A percentile compares a stretch with the other conserved stretches of the same genome.
These are phyloP conservation scores for Lepidochrysops patricia DNA, from an alignment of 2,888 invertebrate genomes.

Conservation along the genomic window DNA sequence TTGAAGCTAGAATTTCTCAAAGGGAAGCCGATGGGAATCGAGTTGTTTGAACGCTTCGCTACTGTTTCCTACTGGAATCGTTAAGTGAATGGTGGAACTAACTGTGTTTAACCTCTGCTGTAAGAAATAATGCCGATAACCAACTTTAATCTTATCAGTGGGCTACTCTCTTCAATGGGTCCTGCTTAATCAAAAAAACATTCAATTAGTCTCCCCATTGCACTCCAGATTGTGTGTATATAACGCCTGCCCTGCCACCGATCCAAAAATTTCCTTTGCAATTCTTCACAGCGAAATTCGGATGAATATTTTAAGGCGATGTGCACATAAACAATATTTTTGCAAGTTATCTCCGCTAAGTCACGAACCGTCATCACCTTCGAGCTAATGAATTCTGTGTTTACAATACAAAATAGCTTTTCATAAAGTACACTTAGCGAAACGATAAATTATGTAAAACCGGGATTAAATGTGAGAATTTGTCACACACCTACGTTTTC, in stretches of 20 bases:
- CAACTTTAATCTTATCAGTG: too few species aligned
- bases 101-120: too few species aligned
- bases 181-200: background rate
- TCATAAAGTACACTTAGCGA: slow-evolving; percentile 38
- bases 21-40: too few species aligned
- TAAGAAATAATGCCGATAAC: too few species aligned
- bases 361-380: slow-evolving; percentile 40
- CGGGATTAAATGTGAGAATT: slow-evolving; percentile 21
- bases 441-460: slow-evolving; percentile 19
- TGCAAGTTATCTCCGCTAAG: slow-evolving; percentile 29
- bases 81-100: too few species aligned
- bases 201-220: background rate
- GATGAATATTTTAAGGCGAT: slow-evolving; percentile 14
- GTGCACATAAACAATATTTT: slow-evolving; percentile 16
- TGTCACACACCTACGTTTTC: slow-evolving; percentile 3
- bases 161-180: too few species aligned
- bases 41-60: too few species aligned
- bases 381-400: slow-evolving; percentile 62
- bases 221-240: background rate
- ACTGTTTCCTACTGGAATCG: too few species aligned
- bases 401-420: slow-evolving; percentile 61
- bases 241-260: background rate
- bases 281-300: slow-evolving; percentile 5
- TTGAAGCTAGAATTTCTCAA: too few species aligned
- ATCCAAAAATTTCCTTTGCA: slow-evolving; percentile 8